Evolutionary conservation across 2,797 vertebrate genomes (phyloP).

Genomic region (Yasuhikotakia modesta): DNA sequence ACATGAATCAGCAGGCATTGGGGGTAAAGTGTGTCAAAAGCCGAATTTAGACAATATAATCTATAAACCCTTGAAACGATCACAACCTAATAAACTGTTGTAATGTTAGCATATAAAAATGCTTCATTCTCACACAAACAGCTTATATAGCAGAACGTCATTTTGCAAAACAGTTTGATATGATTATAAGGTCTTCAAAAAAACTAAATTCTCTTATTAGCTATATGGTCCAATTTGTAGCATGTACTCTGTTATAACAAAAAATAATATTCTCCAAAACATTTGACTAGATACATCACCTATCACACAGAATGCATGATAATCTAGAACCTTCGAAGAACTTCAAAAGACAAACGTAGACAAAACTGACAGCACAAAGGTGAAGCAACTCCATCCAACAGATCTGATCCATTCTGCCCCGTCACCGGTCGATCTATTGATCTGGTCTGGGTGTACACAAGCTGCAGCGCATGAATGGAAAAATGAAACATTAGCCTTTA

Average conservation of each 20-base stretch:
- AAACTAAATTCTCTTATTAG: no score
- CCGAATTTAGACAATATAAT: slow-evolving; percentile 31
- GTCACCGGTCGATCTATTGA: slow-evolving; percentile 53
- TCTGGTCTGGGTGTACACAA: slow-evolving; percentile 39
- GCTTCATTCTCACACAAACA: background rate
- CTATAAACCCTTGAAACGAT: slow-evolving; percentile 11
- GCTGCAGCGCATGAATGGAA: slow-evolving; percentile 50
- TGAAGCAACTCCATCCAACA: slow-evolving; percentile 3
- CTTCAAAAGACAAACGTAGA: background rate
- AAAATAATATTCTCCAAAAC: no score
- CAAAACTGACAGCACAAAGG: background rate
- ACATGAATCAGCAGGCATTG: slow-evolving; percentile 62
- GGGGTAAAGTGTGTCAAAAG: slow-evolving; percentile 47
- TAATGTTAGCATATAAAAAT: background rate
- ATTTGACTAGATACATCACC: background rate
- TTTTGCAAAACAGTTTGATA: no score
- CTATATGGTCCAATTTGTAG: no score
- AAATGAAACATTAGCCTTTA: slow-evolving; percentile 43
- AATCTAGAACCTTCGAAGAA: background rate
- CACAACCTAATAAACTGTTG: background rate
- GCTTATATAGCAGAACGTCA: no score
- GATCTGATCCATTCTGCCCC: background rate
- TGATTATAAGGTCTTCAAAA: no score
- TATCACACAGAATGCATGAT: background rate
- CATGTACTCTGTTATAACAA: no score